Base-by-base conservation (phyloP, 2,113 vertebrate species). In the Thalassarche chlororhynchos region DNA sequence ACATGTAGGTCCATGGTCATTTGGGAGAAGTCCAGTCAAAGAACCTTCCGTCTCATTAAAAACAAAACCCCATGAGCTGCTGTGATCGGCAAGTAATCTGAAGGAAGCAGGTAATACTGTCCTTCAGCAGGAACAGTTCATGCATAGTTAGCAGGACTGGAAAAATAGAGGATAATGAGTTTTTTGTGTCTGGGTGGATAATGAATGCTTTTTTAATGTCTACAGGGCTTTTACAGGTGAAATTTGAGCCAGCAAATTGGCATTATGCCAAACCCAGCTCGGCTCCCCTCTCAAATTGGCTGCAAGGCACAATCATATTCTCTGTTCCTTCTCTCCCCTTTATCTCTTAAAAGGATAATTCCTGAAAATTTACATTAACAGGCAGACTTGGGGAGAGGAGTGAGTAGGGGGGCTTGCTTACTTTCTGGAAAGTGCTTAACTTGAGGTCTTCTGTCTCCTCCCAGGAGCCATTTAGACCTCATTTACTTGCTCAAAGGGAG, bases 301-400 rank as follows among this genome's bases (percentile, higher is more conserved):
- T 96, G 68, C 75, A 86, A 97, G 94, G 96, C 75, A 97, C 86
- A 95, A 93, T 95, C 82, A 69, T 87, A 88, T 92, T 95, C 88
- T 95, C 81, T 96, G 91, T 96, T 96, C 88, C 34, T 66, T 91
- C 79, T 92, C 80, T 93, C 62, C 51, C 40, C 86, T 95, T 97
- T 96, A 96, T 97, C 94, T 97, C 85, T 95, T 97, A 79, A 94
- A 95, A 95, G 88, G 91, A 90, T 96, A 96, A 96, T 95, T 97
- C 90, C 83, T 85, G 51, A 93, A 89, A 92, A 95, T 82, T 58
- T 94, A 87, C 47, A 81, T 84, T 92, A 89, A 87, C 26, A 57
- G 40, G 34, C 74, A 77, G 40, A 62, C n/a, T 40, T 57, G 24
- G 23, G 55, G 38, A 87, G 40, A 32, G 32, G 52, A 84, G 42